Evolutionary conservation across 2,113 vertebrate species (phyloP), one percentile per base, ranked within the genome.

Genomic region (Crotalus helleri): DNA sequence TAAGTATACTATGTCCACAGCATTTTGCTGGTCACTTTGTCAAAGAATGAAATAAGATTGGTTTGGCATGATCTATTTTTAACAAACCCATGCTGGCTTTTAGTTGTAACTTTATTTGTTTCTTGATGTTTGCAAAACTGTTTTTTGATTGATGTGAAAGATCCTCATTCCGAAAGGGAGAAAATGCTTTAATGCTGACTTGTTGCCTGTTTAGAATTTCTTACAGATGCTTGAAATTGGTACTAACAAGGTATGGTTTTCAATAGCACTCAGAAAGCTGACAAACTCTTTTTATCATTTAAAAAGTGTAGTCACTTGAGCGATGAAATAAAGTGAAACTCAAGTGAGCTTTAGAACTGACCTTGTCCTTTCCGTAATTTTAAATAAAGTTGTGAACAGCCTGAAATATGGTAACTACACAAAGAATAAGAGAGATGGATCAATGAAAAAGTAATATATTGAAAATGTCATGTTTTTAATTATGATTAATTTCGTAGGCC

Each of bases 341-440:
- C 44, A 85, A 94, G 49, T 8, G 74, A 91, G 1, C 61, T 94
- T 87, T 90, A 92, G 74, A 24, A 86, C 33, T 85, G 44, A 54
- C 81, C 3, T 81, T 95, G 13, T 64, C 81, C 49, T 93, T 93
- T 29, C 8, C 57, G 3, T 92, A 58, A 87, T 55, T 88, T 94
- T 15, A 95, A 88, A 93, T 69, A 57, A 92, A 33, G 58, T 74
- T 29, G 11, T 81, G 29, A 94, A 93, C 92, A 49, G 29, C 3
- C 44, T 91, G 85, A 93, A 95, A 94, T 92, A 85, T 0, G 0
- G 26, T 93, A 21, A 61, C 12, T n/a, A 3, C 13, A 26, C 15
- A 81, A 55, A 90, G 81, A 21, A 39, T 61, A 46, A 49, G 17
- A 53, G 21, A 91, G 51, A 46, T 46, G 44, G 87, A 55, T 19